Base-by-base conservation (phyloP, 2,888 invertebrate genomes). In the Lasioglossum vierecki region DNA sequence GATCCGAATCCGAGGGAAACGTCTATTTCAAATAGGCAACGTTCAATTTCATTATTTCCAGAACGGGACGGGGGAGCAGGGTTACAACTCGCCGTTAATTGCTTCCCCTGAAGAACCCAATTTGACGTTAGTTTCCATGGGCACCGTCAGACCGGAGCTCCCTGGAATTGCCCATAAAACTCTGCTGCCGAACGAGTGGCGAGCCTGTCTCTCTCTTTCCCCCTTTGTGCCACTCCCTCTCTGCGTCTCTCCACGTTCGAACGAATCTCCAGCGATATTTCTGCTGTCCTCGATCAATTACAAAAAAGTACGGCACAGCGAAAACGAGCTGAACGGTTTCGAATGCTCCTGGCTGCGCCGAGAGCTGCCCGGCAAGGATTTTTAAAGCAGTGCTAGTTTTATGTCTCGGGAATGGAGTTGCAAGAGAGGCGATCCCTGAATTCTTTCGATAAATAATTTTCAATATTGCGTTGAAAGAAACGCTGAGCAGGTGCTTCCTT, bases 1-100 rank as follows among this genome's bases (percentile, higher is more conserved):
- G 63, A 63, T 63, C n/a, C 39, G 70, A n/a, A 70, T 41, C 70
- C 70, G 22, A 22, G 11, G 41, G 13, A 41, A n/a, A n/a, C 41
- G 70, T 70, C 70, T 70, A 70, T 70, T 70, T 41, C 39, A 41
- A 70, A 70, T n/a, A 70, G 70, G 70, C 70, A 70, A 70, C 70
- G 70, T 66, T 44, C 68, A 66, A 68, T 68, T 70, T 70, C 70
- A 53, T 73, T 15, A 63, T 63, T 30, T 44, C 63, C 22, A 11
- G 35, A 5, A 22, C 35, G 35, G 35, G n/a, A 11, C 6, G 63
- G 15, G 26, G 30, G 6, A 26, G 30, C 35, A 35, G 35, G 57
- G 39, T 74, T 74, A 74, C 53, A 57, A 57, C 30, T 57, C 57
- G 39, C 57, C 39, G 74, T 74, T 74, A 74, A 74, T 74, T 74